Evolutionary conservation across 2,888 invertebrate species (phyloP).

Genomic region (Linhomoeus sp.): DNA sequence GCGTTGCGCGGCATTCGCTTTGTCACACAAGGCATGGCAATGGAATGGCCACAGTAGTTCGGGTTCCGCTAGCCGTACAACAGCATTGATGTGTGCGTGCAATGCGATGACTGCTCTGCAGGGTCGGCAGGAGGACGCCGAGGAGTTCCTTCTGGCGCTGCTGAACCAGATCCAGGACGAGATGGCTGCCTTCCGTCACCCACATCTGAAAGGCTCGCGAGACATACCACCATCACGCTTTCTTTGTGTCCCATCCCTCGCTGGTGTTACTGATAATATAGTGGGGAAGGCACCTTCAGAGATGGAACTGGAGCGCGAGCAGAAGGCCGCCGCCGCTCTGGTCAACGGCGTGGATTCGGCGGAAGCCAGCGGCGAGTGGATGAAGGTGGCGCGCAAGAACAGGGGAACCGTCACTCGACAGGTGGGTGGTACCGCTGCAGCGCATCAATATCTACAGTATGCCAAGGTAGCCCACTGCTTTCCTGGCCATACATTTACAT

Average conservation of each 20-base stretch:
- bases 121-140: constrained; percentile 86
- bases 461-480: too few species aligned
- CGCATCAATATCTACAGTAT: too few species aligned
- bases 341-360: neutral
- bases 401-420: constrained; percentile 25
- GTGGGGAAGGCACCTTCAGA: too few species aligned
- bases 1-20: too few species aligned
- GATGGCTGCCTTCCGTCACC: constrained; percentile 50
- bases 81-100: neutral
- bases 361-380: constrained; percentile 5
- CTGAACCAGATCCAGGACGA: constrained; percentile 87
- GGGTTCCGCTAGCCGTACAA: neutral
- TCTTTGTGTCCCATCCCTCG: too few species aligned
- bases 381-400: constrained; percentile 29
- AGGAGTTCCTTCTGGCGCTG: constrained; percentile 79
- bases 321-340: neutral
- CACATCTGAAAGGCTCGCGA: constrained; percentile 43
- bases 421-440: constrained; percentile 12
- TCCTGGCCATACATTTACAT: too few species aligned
- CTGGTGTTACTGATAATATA: too few species aligned
- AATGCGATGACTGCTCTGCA: constrained; percentile 5
- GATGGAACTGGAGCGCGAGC: too few species aligned
- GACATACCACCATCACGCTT: neutral
- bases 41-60: neutral
- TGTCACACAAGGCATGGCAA: too few species aligned